These are phyloP conservation scores for Prorops nasuta DNA, from an alignment of 1,140 invertebrate species.

Conservation along the genomic window DNA sequence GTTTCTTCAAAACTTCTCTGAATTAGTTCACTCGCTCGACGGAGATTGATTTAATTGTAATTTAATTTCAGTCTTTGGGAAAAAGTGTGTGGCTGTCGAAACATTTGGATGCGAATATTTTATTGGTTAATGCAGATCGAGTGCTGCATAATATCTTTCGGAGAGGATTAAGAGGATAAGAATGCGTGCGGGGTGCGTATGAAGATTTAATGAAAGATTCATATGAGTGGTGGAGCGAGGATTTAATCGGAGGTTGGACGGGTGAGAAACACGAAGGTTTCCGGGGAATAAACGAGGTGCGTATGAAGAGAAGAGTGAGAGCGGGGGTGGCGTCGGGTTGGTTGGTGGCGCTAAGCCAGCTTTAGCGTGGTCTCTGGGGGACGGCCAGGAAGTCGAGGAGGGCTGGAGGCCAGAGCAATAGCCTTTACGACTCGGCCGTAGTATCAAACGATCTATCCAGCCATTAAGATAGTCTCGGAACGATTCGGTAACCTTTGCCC, in stretches of 20 bases:
- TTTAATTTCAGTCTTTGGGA: no score
- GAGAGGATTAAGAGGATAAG: no score
- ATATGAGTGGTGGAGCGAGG: no score
- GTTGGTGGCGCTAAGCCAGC: constrained; percentile 38
- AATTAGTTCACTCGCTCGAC: no score
- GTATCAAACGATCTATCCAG: constrained; percentile 58
- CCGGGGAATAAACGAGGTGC: constrained; percentile 35
- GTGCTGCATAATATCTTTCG: no score
- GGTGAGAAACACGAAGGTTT: constrained; percentile 24
- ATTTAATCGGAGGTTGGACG: constrained; percentile 7
- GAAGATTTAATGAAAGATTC: no score
- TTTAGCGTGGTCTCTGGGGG: constrained; percentile 25
- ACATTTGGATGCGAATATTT: no score
- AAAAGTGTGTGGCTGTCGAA: no score
- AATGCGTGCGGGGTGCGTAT: no score
- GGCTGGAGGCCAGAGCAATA: constrained; percentile 52
- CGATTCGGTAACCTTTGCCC: constrained; percentile 59
- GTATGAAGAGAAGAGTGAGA: constrained; percentile 23
- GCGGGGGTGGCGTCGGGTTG: constrained; percentile 19
- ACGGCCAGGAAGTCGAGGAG: constrained; percentile 11
- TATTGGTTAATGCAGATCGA: no score
- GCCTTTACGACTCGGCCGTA: constrained; percentile 58
- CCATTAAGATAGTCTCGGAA: constrained; percentile 59
- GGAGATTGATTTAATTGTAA: no score
- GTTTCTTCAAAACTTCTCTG: no score